phyloP scores from a whole-genome alignment of 1,140 invertebrate species.

The Cherax destructor region DNA sequence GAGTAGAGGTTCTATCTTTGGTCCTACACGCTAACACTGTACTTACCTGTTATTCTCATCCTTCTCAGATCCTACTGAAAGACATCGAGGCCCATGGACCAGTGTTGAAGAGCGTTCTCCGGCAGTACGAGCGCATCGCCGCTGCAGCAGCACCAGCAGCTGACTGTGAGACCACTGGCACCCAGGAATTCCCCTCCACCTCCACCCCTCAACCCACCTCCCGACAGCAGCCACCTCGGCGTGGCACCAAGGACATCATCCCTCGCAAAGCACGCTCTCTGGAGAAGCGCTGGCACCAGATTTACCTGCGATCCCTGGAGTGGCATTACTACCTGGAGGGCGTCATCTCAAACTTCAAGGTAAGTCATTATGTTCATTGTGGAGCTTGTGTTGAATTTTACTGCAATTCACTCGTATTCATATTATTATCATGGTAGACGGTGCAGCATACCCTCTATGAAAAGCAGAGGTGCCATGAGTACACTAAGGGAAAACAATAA shows the following conservation, averaged over 20 bases:
- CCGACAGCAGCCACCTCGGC: slow-evolving; percentile 54
- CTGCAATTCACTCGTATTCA: no score
- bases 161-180: slow-evolving; percentile 17
- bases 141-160: slow-evolving; percentile 71
- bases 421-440: no score
- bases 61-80: slow-evolving; percentile 85
- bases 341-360: slow-evolving; percentile 74
- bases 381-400: no score
- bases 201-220: not conserved
- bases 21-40: not conserved
- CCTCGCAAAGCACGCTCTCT: slow-evolving; percentile 79
- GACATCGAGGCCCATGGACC: slow-evolving; percentile 90
- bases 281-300: slow-evolving; percentile 89
- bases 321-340: slow-evolving; percentile 90
- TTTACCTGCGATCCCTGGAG: slow-evolving; percentile 91
- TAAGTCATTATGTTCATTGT: slow-evolving; percentile 1
- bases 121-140: slow-evolving; percentile 80
- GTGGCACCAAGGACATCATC: slow-evolving; percentile 72
- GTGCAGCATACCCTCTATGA: no score
- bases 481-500: no score
- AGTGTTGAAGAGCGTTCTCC: slow-evolving; percentile 86
- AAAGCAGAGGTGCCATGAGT: no score
- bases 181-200: slow-evolving; percentile 19
- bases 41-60: slow-evolving; percentile 5
- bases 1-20: not conserved